A percentile compares a stretch with the other conserved stretches of the same genome.
Conservation (phyloP, 2,888 invertebrate species). For the Hololepta plana region DNA sequence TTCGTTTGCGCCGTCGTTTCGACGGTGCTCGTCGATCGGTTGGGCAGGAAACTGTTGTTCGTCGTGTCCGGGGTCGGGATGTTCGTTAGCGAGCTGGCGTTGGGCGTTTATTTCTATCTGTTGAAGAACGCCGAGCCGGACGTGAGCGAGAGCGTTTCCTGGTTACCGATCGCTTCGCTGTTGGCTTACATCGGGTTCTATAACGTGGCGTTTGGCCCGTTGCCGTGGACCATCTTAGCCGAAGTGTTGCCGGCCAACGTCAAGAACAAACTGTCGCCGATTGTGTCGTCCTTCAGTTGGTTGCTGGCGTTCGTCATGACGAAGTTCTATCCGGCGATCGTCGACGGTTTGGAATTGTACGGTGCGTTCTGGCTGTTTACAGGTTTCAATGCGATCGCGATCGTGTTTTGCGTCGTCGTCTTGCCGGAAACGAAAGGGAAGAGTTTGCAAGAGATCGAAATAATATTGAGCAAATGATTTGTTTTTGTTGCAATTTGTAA, state of each 20-base stretch:
- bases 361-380: slow-evolving; percentile 52
- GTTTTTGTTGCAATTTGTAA: no score
- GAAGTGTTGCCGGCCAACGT: slow-evolving; percentile 65
- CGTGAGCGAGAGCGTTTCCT: slow-evolving; percentile 29
- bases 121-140: slow-evolving; percentile 34
- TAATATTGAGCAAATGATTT: no score
- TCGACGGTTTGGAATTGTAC: slow-evolving; percentile 35
- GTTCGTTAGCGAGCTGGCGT: slow-evolving; percentile 36
- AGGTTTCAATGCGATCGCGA: slow-evolving; percentile 33
- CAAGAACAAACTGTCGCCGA: slow-evolving; percentile 49
- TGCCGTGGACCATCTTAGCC: slow-evolving; percentile 65
- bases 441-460: no score
- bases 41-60: slow-evolving; percentile 52
- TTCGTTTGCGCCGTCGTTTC: slow-evolving; percentile 50
- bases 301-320: slow-evolving; percentile 50
- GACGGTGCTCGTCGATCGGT: slow-evolving; percentile 53
- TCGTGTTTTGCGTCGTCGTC: no score
- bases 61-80: slow-evolving; percentile 47
- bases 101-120: slow-evolving; percentile 41
- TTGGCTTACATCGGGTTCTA: slow-evolving; percentile 54
- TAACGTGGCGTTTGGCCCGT: slow-evolving; percentile 48
- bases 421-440: no score
- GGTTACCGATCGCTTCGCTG: slow-evolving; percentile 50
- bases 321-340: slow-evolving; percentile 40
- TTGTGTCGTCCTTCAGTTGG: slow-evolving; percentile 60